Conservation (phyloP, 2,113 vertebrate species). For the Miniopterus natalensis region DNA sequence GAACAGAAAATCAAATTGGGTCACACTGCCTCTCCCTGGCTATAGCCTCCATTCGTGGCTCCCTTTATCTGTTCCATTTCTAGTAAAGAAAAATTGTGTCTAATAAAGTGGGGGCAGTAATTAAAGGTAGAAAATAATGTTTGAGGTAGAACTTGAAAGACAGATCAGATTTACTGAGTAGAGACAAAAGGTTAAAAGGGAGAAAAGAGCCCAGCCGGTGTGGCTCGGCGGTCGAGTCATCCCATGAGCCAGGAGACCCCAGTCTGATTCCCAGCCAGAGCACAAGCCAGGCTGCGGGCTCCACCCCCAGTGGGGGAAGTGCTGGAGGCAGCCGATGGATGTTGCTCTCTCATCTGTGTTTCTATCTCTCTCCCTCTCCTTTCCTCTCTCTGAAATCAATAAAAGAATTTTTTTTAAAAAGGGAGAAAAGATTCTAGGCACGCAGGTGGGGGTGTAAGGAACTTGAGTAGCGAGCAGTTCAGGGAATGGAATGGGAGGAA, state of each 20-base stretch:
- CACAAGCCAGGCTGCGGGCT: no score
- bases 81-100: background rate
- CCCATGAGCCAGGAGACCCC: no score
- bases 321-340: no score
- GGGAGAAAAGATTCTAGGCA: background rate
- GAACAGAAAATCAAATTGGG: background rate
- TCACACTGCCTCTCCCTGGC: background rate
- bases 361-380: no score
- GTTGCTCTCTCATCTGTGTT: no score
- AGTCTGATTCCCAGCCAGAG: no score
- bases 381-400: no score
- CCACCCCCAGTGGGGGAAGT: no score
- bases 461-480: background rate
- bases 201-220: background rate
- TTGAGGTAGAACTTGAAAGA: background rate
- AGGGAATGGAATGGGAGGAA: background rate
- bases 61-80: background rate
- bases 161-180: background rate
- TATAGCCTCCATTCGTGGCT: background rate
- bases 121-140: background rate
- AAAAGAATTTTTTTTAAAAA: background rate
- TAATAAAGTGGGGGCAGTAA: background rate
- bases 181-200: background rate
- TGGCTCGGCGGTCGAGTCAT: no score
- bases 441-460: background rate